Percentiles rank a stretch among this genome's conserved stretches.
These are phyloP conservation scores for Stylophora pistillata DNA, from an alignment of 64 coral and sea anemone species.

Conservation along the genomic window DNA sequence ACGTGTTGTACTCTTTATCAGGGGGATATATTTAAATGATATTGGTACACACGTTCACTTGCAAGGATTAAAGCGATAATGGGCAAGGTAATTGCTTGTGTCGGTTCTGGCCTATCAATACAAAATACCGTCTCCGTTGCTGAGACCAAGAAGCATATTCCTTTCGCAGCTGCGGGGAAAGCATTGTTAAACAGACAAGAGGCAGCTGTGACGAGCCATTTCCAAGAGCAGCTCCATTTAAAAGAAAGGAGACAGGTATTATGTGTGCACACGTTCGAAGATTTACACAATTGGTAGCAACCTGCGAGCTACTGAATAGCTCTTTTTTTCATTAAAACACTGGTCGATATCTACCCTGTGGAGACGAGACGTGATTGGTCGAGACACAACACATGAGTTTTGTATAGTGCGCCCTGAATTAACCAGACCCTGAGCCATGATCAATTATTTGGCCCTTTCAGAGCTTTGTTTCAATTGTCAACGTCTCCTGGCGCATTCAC, in stretches of 20 bases:
- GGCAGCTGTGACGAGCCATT: slow-evolving; percentile 75
- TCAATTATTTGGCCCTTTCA: slow-evolving; percentile 82
- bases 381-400: slow-evolving; percentile 68
- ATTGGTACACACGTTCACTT: slow-evolving; percentile 59
- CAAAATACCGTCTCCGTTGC: slow-evolving; percentile 82
- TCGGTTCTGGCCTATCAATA: slow-evolving; percentile 50
- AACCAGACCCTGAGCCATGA: slow-evolving; percentile 68
- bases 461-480: slow-evolving; percentile 99
- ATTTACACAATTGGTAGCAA: slow-evolving; percentile 96
- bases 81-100: slow-evolving; percentile 77
- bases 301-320: slow-evolving; percentile 84
- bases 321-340: slow-evolving; percentile 89
- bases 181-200: slow-evolving; percentile 89
- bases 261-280: slow-evolving; percentile 91
- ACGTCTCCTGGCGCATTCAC: slow-evolving; percentile 77
- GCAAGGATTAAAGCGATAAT: slow-evolving; percentile 72
- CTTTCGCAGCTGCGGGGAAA: slow-evolving; percentile 82
- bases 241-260: slow-evolving; percentile 84
- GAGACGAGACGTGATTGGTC: slow-evolving; percentile 75
- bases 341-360: slow-evolving; percentile 75
- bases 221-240: slow-evolving; percentile 85
- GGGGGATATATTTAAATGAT: slow-evolving; percentile 37
- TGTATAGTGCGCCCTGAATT: slow-evolving; percentile 84
- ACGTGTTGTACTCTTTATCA: slow-evolving; percentile 63
- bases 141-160: slow-evolving; percentile 69